Evolutionary conservation across 1,140 invertebrate genomes (phyloP).

Genomic region (Tetraneura akinire): DNA sequence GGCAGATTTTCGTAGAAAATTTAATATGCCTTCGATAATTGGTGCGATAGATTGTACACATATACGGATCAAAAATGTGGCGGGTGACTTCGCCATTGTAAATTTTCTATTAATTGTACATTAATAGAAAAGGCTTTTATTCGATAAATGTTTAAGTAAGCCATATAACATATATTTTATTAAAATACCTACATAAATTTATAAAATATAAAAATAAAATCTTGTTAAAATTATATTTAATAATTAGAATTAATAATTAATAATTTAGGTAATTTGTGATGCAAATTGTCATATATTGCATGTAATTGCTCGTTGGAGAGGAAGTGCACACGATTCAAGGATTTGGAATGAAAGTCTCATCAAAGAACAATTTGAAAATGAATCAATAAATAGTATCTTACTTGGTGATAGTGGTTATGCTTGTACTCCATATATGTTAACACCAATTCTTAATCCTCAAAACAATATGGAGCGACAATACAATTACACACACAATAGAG

Average conservation of each 20-base stretch:
- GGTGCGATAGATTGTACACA: constrained; percentile 8
- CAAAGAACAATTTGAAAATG: constrained; percentile 7
- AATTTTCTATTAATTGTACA: too few relatives aligned
- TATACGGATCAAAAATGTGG: neutral
- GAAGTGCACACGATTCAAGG: constrained; percentile 56
- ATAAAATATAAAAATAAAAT: neutral
- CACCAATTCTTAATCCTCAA: constrained; percentile 35
- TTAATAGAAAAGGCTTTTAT: constrained; percentile 13
- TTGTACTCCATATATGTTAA: constrained; percentile 39
- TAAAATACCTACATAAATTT: neutral
- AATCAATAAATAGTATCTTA: neutral
- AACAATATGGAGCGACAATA: neutral
- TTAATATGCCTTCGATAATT: constrained; percentile 11
- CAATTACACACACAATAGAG: constrained; percentile 44
- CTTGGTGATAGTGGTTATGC: constrained; percentile 33
- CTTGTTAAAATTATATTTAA: constrained; percentile 2
- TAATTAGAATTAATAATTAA: constrained; percentile 4
- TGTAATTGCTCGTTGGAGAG: constrained; percentile 57
- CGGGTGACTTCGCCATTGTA: neutral
- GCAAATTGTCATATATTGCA: constrained; percentile 56
- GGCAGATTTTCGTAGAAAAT: neutral
- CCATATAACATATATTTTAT: neutral
- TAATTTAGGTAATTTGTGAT: constrained; percentile 54
- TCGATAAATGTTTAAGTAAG: neutral
- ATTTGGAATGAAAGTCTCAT: constrained; percentile 54